A percentile compares a stretch with the other conserved stretches of the same genome.
These are phyloP conservation scores for Drosophila tani DNA, from an alignment of 1,140 invertebrate species.

Conservation along the genomic window DNA sequence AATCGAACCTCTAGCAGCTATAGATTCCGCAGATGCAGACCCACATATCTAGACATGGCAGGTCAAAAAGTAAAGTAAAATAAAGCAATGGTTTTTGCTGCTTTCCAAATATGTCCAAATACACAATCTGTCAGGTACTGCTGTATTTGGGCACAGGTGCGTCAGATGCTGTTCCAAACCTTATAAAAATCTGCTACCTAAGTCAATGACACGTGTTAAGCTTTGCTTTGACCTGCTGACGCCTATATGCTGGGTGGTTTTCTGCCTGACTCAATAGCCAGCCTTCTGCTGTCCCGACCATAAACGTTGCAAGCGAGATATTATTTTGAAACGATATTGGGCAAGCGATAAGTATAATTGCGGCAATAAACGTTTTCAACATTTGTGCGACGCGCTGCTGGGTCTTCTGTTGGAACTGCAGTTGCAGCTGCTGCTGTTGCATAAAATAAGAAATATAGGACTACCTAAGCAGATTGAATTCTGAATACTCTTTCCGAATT, in stretches of 20 bases:
- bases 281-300: constrained; percentile 33
- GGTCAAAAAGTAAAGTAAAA: too few species aligned
- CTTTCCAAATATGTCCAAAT: background rate
- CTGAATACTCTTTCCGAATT: background rate
- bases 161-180: background rate
- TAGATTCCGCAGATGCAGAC: background rate
- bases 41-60: background rate
- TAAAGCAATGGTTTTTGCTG: background rate
- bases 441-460: constrained; percentile 20
- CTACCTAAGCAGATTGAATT: background rate
- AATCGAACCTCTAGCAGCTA: too few species aligned
- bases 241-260: constrained; percentile 11
- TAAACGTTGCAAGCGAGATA: constrained; percentile 73
- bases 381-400: constrained; percentile 67
- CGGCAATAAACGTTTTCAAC: constrained; percentile 82
- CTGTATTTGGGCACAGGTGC: constrained; percentile 8
- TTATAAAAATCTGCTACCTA: constrained; percentile 44
- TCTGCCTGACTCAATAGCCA: constrained; percentile 23
- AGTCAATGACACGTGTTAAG: constrained; percentile 60
- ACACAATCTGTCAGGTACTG: background rate
- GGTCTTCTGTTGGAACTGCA: constrained; percentile 28
- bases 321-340: constrained; percentile 82
- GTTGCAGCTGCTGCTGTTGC: constrained; percentile 30
- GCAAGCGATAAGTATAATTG: constrained; percentile 83
- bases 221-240: constrained; percentile 43